Conservation (phyloP, 37 sponge, comb jelly and placozoan genomes). For the Beroe ovata region DNA sequence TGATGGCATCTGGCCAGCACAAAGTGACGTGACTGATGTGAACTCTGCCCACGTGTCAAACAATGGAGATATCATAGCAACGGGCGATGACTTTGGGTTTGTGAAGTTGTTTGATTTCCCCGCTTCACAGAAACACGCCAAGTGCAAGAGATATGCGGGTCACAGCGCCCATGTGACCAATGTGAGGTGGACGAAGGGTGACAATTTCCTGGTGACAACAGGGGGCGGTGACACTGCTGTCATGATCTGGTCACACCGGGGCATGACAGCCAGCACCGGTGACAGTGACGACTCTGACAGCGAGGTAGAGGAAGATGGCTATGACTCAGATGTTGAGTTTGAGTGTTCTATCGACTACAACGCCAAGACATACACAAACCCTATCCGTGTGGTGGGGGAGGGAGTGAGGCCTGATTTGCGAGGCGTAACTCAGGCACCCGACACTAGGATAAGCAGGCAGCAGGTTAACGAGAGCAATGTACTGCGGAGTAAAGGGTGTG, state of each 20-base stretch:
- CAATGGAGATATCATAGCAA: constrained; percentile 81
- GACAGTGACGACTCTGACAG: constrained; percentile 85
- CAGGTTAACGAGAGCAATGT: constrained; percentile 45
- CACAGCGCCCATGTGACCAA: constrained; percentile 99
- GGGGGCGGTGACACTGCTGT: constrained; percentile 93
- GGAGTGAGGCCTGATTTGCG: constrained; percentile 58
- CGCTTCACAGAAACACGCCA: constrained; percentile 87
- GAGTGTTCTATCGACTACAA: constrained; percentile 88
- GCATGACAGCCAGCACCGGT: background rate
- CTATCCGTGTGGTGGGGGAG: constrained; percentile 73
- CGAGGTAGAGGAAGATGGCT: constrained; percentile 92
- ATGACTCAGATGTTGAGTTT: constrained; percentile 93
- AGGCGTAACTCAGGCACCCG: background rate
- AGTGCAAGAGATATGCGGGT: constrained; percentile 91
- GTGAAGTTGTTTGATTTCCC: constrained; percentile 92
- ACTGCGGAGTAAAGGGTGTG: background rate
- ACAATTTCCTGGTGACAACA: constrained; percentile 75
- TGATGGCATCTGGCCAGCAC: constrained; percentile 88
- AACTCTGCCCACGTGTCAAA: constrained; percentile 86
- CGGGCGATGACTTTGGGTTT: constrained; percentile 97
- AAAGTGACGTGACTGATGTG: constrained; percentile 93
- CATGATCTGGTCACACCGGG: constrained; percentile 80
- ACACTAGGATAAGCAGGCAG: constrained; percentile 26
- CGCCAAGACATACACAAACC: constrained; percentile 82
- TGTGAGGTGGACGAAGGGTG: constrained; percentile 84